These are phyloP conservation scores for Pangasius djambal DNA, from an alignment of 2,797 vertebrate genomes.

Conservation along the genomic window DNA sequence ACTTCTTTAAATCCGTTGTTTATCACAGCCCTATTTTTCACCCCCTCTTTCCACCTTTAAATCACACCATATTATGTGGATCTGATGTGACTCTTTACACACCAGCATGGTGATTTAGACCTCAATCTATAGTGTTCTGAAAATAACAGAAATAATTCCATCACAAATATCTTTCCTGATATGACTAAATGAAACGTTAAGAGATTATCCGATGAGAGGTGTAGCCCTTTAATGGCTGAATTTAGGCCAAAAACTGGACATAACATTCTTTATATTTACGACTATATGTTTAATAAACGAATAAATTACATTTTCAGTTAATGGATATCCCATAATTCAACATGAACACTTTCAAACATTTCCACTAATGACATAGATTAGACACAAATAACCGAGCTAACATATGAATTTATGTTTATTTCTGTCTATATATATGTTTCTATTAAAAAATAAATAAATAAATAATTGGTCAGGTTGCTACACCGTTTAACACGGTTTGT, in stretches of 20 bases:
- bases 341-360: too few species aligned
- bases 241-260: too few species aligned
- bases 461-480: too few species aligned
- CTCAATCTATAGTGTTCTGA: neutral
- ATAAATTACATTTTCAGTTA: neutral
- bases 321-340: too few species aligned
- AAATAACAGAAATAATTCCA: neutral
- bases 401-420: too few species aligned
- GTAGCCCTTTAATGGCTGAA: neutral
- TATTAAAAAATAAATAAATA: too few species aligned
- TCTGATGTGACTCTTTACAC: neutral
- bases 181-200: neutral
- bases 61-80: neutral
- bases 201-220: neutral
- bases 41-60: neutral
- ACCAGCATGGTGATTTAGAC: neutral
- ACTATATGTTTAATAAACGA: too few species aligned
- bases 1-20: neutral
- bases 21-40: neutral
- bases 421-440: too few species aligned
- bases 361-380: too few species aligned
- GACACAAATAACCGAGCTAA: too few species aligned
- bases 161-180: neutral
- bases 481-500: too few species aligned
- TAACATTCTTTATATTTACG: too few species aligned